Conservation (phyloP, 2,113 vertebrate genomes). For the Cacatua alba region DNA sequence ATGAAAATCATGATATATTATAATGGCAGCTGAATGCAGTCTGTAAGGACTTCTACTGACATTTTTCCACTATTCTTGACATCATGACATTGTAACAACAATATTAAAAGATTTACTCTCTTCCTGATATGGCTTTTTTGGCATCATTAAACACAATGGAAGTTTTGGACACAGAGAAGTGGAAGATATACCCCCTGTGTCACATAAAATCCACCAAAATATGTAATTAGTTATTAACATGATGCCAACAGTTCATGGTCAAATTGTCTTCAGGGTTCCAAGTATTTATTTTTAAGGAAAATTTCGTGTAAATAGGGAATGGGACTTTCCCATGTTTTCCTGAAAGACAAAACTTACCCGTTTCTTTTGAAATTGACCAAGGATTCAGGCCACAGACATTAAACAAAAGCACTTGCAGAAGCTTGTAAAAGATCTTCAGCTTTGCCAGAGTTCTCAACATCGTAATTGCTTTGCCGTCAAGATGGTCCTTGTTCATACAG, state of each 20-base stretch:
- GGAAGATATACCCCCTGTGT: not conserved
- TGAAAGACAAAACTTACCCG: not conserved
- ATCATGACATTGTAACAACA: not conserved
- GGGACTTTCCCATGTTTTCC: not conserved
- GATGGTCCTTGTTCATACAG: not conserved
- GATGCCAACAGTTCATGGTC: not conserved
- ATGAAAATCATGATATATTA: not conserved
- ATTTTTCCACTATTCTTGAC: not conserved
- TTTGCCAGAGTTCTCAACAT: not conserved
- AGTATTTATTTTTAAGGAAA: not conserved
- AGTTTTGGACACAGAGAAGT: not conserved
- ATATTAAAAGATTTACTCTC: not conserved
- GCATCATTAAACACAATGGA: not conserved
- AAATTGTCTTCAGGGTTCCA: not conserved
- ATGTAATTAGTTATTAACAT: not conserved
- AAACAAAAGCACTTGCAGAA: not conserved
- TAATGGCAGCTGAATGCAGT: not conserved
- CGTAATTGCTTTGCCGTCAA: not conserved
- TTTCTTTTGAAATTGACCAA: not conserved
- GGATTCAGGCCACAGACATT: not conserved
- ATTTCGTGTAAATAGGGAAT: not conserved
- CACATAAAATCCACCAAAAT: not conserved
- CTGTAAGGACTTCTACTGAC: not conserved
- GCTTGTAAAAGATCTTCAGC: not conserved
- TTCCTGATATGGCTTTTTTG: not conserved